Conservation (phyloP, 2,113 vertebrate species). For the Cardinalis cardinalis region DNA sequence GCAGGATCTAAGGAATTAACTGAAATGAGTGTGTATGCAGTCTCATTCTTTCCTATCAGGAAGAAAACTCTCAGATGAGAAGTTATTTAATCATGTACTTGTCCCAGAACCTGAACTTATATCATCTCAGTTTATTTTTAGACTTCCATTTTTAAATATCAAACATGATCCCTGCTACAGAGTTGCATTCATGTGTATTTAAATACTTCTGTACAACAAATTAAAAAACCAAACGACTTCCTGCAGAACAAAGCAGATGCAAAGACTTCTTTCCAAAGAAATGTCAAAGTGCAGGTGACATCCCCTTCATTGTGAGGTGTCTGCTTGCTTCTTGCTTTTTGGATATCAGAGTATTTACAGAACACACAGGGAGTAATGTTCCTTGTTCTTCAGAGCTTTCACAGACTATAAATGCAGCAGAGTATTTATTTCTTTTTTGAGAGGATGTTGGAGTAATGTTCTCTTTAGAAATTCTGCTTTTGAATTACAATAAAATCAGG, state of each 20-base stretch:
- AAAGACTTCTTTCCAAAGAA: background rate
- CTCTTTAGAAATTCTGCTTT: background rate
- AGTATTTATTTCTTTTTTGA: background rate
- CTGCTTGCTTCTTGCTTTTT: background rate
- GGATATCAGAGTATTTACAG: background rate
- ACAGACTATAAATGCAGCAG: no score
- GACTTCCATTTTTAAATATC: background rate
- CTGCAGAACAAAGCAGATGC: background rate
- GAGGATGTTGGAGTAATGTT: background rate
- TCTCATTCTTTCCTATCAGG: background rate
- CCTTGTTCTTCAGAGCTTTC: background rate
- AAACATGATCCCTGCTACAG: background rate
- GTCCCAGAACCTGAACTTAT: background rate
- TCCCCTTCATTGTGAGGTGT: accelerated
- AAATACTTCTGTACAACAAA: background rate
- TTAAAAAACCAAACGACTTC: background rate
- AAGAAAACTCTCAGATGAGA: background rate
- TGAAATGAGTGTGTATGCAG: background rate
- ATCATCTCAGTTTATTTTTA: background rate
- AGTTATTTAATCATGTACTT: background rate
- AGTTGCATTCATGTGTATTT: background rate
- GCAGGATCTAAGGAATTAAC: background rate
- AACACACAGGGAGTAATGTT: background rate
- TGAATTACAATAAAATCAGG: background rate
- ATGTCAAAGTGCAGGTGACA: background rate